Percentiles rank a stretch among this genome's conserved stretches.
Conservation (phyloP, 2,888 invertebrate genomes). For the Drosophila pseudotakahashii region DNA sequence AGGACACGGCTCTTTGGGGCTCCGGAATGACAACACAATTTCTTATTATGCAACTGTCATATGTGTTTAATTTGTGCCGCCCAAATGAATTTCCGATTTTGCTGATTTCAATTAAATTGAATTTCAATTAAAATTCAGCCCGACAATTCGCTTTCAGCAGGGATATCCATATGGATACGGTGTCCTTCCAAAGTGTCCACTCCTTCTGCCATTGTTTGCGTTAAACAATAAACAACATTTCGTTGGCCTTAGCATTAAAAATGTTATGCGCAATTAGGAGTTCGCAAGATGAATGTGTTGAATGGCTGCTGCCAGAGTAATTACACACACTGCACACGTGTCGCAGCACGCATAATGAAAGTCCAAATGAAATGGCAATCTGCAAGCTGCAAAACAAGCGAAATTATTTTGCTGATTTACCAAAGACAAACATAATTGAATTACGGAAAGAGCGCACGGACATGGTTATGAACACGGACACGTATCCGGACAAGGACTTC, state of each 20-base stretch:
- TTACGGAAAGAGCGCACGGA: slow-evolving; percentile 53
- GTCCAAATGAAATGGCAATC: slow-evolving; percentile 38
- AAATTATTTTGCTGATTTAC: slow-evolving; percentile 75
- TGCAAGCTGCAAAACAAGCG: slow-evolving; percentile 57
- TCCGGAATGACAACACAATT: slow-evolving; percentile 65
- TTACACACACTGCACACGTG: slow-evolving; percentile 63
- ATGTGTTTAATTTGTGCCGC: slow-evolving; percentile 67
- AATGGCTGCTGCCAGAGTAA: slow-evolving; percentile 52
- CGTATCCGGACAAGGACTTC: slow-evolving; percentile 19
- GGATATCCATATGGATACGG: not conserved
- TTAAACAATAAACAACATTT: slow-evolving; percentile 41
- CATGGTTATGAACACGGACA: slow-evolving; percentile 43
- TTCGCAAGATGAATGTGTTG: slow-evolving; percentile 40
- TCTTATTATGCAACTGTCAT: slow-evolving; percentile 72
- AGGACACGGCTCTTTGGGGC: not conserved
- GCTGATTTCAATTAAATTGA: slow-evolving; percentile 68
- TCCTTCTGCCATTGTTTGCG: slow-evolving; percentile 10
- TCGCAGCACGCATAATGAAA: slow-evolving; percentile 65
- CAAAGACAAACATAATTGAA: slow-evolving; percentile 78
- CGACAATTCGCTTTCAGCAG: slow-evolving; percentile 12
- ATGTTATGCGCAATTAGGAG: slow-evolving; percentile 54
- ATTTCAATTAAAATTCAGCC: slow-evolving; percentile 65
- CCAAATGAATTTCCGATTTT: slow-evolving; percentile 53
- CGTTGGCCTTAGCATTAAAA: slow-evolving; percentile 48
- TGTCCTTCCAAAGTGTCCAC: not conserved